phyloP scores from a whole-genome alignment of 2,888 invertebrate genomes.

The Ctena decussata region DNA sequence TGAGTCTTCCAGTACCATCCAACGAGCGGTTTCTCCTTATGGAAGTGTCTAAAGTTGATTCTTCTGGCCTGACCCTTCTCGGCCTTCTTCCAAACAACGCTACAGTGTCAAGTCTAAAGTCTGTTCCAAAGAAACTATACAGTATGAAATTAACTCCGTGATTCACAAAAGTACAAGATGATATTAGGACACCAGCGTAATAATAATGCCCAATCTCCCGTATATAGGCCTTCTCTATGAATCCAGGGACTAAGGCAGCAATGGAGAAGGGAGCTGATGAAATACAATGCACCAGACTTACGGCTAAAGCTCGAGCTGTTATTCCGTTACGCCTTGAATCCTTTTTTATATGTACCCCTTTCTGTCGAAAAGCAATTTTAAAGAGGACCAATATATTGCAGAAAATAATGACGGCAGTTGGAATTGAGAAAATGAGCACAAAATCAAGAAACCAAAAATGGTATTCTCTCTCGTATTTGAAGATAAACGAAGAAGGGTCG shows the following conservation, averaged over 20 bases:
- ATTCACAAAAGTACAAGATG: background rate
- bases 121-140: conserved; percentile 3
- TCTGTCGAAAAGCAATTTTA: background rate
- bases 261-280: background rate
- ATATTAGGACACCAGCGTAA: background rate
- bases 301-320: background rate
- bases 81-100: background rate
- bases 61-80: background rate
- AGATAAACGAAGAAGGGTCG: background rate
- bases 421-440: background rate
- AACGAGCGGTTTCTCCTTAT: no score
- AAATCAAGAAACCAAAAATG: conserved; percentile 4
- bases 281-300: background rate
- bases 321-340: background rate
- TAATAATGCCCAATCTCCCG: background rate
- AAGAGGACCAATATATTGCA: background rate
- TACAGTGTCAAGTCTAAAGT: background rate
- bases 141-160: background rate
- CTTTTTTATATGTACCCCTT: background rate
- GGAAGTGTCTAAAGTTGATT: background rate
- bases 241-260: background rate
- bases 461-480: background rate
- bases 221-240: background rate
- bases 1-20: no score
- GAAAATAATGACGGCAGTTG: background rate